These are phyloP conservation scores for Trissolcus brochymenae DNA, from an alignment of 2,888 invertebrate genomes.

Conservation along the genomic window DNA sequence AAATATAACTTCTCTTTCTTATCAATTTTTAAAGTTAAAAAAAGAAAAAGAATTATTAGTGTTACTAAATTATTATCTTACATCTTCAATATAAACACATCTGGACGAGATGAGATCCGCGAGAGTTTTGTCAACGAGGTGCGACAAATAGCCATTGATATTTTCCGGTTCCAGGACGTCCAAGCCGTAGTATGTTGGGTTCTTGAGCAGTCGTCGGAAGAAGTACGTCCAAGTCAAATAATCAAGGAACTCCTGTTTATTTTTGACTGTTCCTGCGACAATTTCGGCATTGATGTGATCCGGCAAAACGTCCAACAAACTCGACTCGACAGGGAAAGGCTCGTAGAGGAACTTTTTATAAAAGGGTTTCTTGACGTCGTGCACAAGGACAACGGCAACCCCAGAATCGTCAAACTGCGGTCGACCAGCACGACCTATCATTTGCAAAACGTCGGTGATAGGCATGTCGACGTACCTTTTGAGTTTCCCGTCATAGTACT, in stretches of 20 bases:
- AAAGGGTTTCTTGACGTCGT: constrained; percentile 98
- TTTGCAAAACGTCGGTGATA: constrained; percentile 99
- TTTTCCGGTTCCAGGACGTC: constrained; percentile 83
- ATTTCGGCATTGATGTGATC: constrained; percentile 99
- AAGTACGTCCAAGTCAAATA: constrained; percentile 99
- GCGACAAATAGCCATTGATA: constrained; percentile 87
- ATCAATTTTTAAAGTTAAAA: not conserved
- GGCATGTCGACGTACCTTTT: constrained; percentile 99
- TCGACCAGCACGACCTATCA: constrained; percentile 99
- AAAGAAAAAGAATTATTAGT: not conserved
- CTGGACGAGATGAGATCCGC: constrained; percentile 84
- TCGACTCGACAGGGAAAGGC: constrained; percentile 99
- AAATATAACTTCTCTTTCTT: not conserved
- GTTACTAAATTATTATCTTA: constrained; percentile 66
- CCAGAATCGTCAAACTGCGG: constrained; percentile 98
- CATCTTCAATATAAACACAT: constrained; percentile 88
- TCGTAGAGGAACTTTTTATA: constrained; percentile 99
- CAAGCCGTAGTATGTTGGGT: constrained; percentile 93
- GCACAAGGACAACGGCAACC: constrained; percentile 91
- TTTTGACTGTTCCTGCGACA: constrained; percentile 95
- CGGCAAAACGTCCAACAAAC: constrained; percentile 90
- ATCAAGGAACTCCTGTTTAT: constrained; percentile 94
- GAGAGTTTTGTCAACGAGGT: constrained; percentile 87
- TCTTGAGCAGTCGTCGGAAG: constrained; percentile 92
- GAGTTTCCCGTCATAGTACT: constrained; percentile 97